Percentiles rank a stretch among this genome's conserved stretches.
Evolutionary conservation across 2,113 vertebrate genomes (phyloP).

Genomic region (Oceanodroma tethys): DNA sequence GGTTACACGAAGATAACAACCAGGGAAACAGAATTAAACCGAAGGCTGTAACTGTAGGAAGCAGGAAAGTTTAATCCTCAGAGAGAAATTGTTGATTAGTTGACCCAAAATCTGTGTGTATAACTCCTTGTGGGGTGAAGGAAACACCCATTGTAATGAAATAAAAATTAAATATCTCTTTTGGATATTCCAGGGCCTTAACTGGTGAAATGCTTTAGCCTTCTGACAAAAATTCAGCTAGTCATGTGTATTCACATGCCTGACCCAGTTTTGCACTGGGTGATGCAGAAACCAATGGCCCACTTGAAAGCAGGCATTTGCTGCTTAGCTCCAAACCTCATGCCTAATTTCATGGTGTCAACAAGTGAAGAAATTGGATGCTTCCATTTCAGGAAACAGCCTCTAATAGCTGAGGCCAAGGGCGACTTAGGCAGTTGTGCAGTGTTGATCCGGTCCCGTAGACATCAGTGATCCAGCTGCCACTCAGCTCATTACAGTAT

Average conservation of each 20-base stretch:
- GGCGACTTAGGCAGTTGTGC: neutral
- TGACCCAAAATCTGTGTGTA: neutral
- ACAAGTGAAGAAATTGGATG: neutral
- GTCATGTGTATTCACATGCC: neutral
- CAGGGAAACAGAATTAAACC: neutral
- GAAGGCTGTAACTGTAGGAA: conserved; percentile 1
- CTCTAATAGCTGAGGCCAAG: neutral
- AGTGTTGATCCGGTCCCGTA: neutral
- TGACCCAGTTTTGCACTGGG: neutral
- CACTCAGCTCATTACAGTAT: neutral
- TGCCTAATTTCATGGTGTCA: neutral
- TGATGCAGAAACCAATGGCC: neutral
- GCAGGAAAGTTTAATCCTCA: neutral
- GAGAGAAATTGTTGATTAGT: neutral
- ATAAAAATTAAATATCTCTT: neutral
- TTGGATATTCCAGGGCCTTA: neutral
- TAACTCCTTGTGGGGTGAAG: neutral
- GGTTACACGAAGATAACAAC: neutral
- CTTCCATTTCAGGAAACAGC: neutral
- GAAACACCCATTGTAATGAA: neutral
- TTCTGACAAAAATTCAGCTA: neutral
- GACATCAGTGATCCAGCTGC: neutral
- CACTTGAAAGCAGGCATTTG: neutral
- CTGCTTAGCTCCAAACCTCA: neutral
- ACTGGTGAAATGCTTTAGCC: neutral